Conservation (phyloP, 2,797 vertebrate species). For the Zalophus californianus region DNA sequence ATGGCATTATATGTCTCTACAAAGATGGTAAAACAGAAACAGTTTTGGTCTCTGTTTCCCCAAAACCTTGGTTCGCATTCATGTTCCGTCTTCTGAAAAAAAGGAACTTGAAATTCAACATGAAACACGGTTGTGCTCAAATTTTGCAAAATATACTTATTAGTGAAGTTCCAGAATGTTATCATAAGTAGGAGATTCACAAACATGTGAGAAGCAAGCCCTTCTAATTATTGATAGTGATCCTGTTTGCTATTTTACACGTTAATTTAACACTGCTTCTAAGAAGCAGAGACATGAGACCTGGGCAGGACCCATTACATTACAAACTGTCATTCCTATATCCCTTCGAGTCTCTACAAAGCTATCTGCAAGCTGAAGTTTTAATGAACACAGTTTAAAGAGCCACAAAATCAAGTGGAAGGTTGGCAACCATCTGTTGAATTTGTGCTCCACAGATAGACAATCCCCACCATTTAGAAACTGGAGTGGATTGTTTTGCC, state of each 20-base stretch:
- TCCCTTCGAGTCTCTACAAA: constrained; percentile 8
- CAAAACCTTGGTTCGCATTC: constrained; percentile 56
- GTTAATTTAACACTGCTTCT: constrained; percentile 51
- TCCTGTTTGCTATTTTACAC: neutral
- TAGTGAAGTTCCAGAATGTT: constrained; percentile 27
- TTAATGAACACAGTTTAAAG: constrained; percentile 79
- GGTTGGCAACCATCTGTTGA: constrained; percentile 82
- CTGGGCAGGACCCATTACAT: neutral
- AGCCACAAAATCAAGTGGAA: constrained; percentile 80
- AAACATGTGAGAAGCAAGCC: constrained; percentile 26
- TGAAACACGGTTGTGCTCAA: constrained; percentile 13
- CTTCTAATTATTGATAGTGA: neutral
- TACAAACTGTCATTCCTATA: constrained; percentile 8
- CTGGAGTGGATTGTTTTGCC: constrained; percentile 82
- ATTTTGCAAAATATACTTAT: constrained; percentile 56
- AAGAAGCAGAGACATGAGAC: neutral
- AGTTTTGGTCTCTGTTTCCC: constrained; percentile 54
- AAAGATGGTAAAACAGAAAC: constrained; percentile 65
- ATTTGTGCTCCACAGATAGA: constrained; percentile 74
- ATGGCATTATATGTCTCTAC: neutral
- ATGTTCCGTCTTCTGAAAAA: constrained; percentile 69
- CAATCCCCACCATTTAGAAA: constrained; percentile 82
- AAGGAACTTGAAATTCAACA: constrained; percentile 68
- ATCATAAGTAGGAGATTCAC: neutral
- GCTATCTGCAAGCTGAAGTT: constrained; percentile 67